Conservation (phyloP, 2,888 invertebrate species). For the Cerceris ruficornis region DNA sequence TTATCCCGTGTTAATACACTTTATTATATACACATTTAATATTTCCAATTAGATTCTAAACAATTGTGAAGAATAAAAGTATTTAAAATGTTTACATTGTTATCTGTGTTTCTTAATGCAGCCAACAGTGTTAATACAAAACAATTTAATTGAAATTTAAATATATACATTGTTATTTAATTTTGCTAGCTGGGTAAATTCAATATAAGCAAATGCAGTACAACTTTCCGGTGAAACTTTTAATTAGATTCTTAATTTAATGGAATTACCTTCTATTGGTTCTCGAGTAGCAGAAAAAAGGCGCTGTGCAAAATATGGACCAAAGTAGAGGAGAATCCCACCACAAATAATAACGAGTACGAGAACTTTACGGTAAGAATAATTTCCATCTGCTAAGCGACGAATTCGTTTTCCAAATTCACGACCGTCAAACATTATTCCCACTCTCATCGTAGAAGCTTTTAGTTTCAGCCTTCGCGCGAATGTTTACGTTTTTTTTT, state of each 20-base stretch:
- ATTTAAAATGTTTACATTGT: too few species aligned
- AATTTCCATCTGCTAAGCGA: constrained; percentile 75
- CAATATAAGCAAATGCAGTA: too few species aligned
- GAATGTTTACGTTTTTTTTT: too few species aligned
- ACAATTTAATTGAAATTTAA: too few species aligned
- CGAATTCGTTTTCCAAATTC: constrained; percentile 76
- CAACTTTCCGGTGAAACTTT: not conserved
- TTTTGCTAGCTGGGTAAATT: too few species aligned
- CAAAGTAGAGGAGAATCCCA: constrained; percentile 85
- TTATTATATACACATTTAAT: too few species aligned
- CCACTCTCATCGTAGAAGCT: constrained; percentile 47
- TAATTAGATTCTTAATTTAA: not conserved
- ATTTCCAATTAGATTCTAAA: too few species aligned
- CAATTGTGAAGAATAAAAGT: too few species aligned
- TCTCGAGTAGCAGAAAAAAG: constrained; percentile 83
- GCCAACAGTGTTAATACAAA: too few species aligned
- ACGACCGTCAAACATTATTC: constrained; percentile 74
- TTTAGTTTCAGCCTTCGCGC: too few species aligned
- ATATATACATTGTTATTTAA: not conserved
- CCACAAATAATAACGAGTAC: constrained; percentile 72
- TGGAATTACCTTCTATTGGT: constrained; percentile 77
- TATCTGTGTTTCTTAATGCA: too few species aligned
- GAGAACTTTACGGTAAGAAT: constrained; percentile 76
- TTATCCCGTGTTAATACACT: too few species aligned
- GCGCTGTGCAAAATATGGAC: constrained; percentile 86